These are phyloP conservation scores for Trachelipus rathkii DNA, from an alignment of 1,140 invertebrate genomes.

Conservation along the genomic window DNA sequence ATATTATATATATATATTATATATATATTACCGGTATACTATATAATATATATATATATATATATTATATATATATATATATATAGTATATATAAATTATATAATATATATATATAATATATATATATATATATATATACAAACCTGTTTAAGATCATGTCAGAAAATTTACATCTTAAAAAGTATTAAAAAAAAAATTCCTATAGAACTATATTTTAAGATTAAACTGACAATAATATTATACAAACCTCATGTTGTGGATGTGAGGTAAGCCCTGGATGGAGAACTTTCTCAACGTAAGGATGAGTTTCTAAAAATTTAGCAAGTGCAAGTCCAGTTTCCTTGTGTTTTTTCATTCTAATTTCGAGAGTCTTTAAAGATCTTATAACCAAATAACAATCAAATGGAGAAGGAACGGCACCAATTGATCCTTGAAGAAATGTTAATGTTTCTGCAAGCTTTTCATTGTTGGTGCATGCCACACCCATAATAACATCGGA, in stretches of 20 bases:
- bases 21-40: no score
- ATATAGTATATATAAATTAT: no score
- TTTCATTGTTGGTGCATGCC: constrained; percentile 67
- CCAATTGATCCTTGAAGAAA: constrained; percentile 91
- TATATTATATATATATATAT: no score
- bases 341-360: constrained; percentile 84
- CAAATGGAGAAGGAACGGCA: constrained; percentile 90
- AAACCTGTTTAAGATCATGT: no score
- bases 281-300: constrained; percentile 72
- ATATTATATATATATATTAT: no score
- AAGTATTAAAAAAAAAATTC: no score
- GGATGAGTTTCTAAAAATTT: constrained; percentile 73
- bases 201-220: no score
- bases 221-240: no score
- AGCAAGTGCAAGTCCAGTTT: constrained; percentile 70
- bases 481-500: constrained; percentile 96
- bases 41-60: no score
- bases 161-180: no score
- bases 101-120: no score
- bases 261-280: constrained; percentile 83
- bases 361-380: constrained; percentile 89
- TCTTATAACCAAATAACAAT: constrained; percentile 88
- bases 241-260: constrained; percentile 68
- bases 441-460: constrained; percentile 65
- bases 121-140: no score